phyloP scores from a whole-genome alignment of 2,113 vertebrate genomes.

The Perca flavescens region DNA sequence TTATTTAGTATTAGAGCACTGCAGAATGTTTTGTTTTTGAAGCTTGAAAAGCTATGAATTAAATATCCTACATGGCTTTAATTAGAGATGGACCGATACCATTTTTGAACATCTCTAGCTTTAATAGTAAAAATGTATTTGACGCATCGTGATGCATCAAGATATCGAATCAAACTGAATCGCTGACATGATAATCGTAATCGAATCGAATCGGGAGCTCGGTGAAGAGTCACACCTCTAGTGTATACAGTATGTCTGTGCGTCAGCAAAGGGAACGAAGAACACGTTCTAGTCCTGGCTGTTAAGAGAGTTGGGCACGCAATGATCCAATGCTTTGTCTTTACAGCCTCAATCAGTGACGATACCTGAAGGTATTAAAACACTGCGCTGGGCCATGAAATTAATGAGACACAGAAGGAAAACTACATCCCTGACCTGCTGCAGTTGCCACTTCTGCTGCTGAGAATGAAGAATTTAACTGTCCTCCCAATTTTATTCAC shows the following conservation, averaged over 20 bases:
- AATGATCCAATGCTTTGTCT: conserved; percentile 58
- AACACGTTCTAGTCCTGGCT: background rate
- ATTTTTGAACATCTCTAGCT: no score
- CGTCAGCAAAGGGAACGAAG: conserved; percentile 3
- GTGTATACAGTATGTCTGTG: background rate
- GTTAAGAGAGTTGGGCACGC: conserved; percentile 5
- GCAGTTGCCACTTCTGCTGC: conserved; percentile 40
- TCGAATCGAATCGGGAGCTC: no score
- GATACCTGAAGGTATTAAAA: conserved; percentile 75
- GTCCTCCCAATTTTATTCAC: conserved; percentile 47
- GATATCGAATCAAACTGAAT: no score
- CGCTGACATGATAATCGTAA: no score
- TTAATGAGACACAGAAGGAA: conserved; percentile 72
- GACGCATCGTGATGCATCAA: no score
- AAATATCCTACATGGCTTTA: no score
- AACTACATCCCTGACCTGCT: conserved; percentile 50
- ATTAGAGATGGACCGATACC: no score
- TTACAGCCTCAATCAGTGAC: conserved; percentile 73
- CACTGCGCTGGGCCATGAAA: conserved; percentile 60
- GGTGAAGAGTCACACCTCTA: no score
- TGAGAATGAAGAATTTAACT: conserved; percentile 29
- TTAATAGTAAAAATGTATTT: no score
- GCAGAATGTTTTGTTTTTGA: no score
- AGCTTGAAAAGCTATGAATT: no score
- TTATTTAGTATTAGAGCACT: no score